phyloP scores from a whole-genome alignment of 92 coral and sea anemone species.

The Palythoa grandiflora region DNA sequence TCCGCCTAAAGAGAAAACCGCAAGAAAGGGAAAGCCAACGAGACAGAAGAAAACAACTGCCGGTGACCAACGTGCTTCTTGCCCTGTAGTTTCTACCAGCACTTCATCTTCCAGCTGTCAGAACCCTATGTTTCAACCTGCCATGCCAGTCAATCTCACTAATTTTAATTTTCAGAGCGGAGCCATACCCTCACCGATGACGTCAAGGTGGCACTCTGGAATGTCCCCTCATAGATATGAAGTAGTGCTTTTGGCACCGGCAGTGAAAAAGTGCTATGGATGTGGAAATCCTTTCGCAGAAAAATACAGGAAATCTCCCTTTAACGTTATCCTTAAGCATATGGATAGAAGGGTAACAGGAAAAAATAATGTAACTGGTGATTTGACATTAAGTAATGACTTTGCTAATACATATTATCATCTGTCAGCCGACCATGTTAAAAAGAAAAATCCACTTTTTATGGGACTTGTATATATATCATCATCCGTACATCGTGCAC shows the following conservation, averaged over 20 bases:
- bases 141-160: conserved; percentile 46
- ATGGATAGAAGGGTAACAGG: conserved; percentile 44
- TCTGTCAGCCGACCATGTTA: background rate
- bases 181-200: conserved; percentile 39
- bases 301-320: conserved; percentile 37
- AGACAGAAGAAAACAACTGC: background rate
- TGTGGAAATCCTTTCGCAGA: conserved; percentile 27
- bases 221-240: background rate
- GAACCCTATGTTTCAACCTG: conserved; percentile 43
- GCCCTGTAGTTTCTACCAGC: conserved; percentile 37
- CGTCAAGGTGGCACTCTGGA: conserved; percentile 36
- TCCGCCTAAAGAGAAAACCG: background rate
- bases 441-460: background rate
- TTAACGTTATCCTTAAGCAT: conserved; percentile 53
- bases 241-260: background rate
- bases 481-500: too few species aligned
- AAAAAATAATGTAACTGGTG: conserved; percentile 13
- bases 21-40: background rate
- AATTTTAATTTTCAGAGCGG: conserved; percentile 44
- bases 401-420: background rate
- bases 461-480: background rate
- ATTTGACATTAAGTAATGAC: background rate
- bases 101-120: conserved; percentile 42
- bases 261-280: background rate
- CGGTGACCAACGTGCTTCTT: conserved; percentile 32